These are phyloP conservation scores for Tachyglossus aculeatus DNA, from an alignment of 2,797 vertebrate genomes.

Conservation along the genomic window DNA sequence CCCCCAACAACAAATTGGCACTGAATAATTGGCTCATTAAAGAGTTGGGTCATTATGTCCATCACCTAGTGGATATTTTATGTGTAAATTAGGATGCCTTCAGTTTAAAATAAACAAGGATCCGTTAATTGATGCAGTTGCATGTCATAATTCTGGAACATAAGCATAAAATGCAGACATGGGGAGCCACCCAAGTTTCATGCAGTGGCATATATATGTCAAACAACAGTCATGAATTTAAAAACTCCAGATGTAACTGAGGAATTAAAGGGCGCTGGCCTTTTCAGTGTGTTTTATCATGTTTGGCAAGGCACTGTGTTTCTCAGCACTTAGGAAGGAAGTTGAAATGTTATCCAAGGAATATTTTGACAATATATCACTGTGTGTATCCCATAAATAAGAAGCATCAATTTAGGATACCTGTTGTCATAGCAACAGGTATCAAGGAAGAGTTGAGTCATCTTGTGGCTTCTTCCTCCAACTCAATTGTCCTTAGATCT, in stretches of 20 bases:
- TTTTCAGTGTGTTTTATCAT: background rate
- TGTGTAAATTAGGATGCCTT: conserved; percentile 20
- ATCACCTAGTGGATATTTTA: background rate
- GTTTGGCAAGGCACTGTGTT: background rate
- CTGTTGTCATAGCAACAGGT: too few relatives aligned
- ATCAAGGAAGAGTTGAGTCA: too few relatives aligned
- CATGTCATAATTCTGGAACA: background rate
- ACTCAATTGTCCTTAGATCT: too few relatives aligned
- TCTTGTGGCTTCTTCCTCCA: too few relatives aligned
- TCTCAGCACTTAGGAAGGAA: background rate
- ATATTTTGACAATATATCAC: background rate
- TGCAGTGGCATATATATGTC: accelerated
- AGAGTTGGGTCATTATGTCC: conserved; percentile 27
- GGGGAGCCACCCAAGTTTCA: background rate
- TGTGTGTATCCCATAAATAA: background rate
- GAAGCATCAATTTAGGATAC: too few relatives aligned
- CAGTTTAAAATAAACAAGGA: conserved; percentile 20
- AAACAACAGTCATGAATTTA: background rate
- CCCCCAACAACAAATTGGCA: conserved; percentile 34
- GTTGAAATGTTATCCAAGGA: background rate
- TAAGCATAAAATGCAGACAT: background rate
- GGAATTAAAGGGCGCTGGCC: background rate
- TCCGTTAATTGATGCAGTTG: background rate
- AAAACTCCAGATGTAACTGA: too few relatives aligned
- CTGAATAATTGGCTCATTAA: conserved; percentile 41